Base-by-base conservation (phyloP, 2,113 vertebrate genomes). In the Hystrix cristata region DNA sequence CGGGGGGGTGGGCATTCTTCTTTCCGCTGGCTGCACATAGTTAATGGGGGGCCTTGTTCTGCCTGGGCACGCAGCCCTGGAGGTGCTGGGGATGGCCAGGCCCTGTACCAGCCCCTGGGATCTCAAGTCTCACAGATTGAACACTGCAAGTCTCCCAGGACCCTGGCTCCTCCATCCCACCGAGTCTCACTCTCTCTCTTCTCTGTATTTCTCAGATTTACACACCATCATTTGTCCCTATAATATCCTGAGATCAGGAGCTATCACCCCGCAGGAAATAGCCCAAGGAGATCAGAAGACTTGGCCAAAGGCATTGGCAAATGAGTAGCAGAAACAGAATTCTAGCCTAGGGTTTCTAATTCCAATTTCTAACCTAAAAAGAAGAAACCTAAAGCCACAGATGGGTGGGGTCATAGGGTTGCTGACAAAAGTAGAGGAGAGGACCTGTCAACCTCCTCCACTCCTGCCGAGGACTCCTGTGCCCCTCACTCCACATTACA, bases 31-130 rank as follows among this genome's bases (percentile, higher is more conserved):
- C 88, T 97, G 95, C 95, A 81, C 79, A 62, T 14, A 64, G 62
- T 38, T 79, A 74, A 67, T 5, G 67, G 82, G 67, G 65, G 92
- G 59, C 97, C 95, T 96, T 89, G 92, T 71, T 96, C 95, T 87
- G 83, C 43, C 65, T 53, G 65, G 84, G 57, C 96, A 97, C 69
- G 10, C 9, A 12, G 95, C 87, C 91, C 72, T 65, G 1, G 60
- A 90, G 84, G 62, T 76, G 71, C 94, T 78, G 89, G 60, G 15
- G 76, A 34, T 43, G 21, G 82, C 51, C 48, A 7, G 27, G 89
- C 53, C 95, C 5, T 29, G 51, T 59, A 67, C 64, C 90, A 62
- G 67, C 43, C 46, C 71, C 65, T 21, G 67, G 78, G 43, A 60
- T 74, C 92, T 80, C 71, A 64, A 55, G 83, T 62, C 87, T 91